Percentiles rank a stretch among this genome's conserved stretches.
Conservation (phyloP, 1,140 invertebrate genomes). For the Megalopta genalis region DNA sequence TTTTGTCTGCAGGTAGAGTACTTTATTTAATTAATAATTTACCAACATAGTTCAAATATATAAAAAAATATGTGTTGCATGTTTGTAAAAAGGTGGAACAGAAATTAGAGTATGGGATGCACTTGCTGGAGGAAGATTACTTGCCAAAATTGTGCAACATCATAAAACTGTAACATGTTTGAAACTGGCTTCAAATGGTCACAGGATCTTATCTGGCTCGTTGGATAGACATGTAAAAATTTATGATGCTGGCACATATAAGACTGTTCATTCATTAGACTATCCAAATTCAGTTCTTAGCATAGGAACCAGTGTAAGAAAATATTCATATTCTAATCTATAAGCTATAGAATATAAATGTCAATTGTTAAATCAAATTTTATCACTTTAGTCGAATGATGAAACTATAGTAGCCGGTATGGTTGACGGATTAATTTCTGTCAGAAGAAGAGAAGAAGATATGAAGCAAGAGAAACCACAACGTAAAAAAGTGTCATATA, state of each 20-base stretch:
- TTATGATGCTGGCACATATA: conserved; percentile 93
- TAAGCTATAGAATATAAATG: not conserved
- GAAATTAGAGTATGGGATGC: conserved; percentile 97
- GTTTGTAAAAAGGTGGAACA: conserved; percentile 85
- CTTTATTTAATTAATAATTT: conserved; percentile 5
- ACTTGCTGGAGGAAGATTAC: conserved; percentile 89
- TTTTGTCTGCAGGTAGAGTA: conserved; percentile 89
- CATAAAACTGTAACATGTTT: conserved; percentile 96
- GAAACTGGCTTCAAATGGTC: conserved; percentile 88
- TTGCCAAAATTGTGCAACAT: conserved; percentile 90
- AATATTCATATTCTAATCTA: conserved; percentile 26
- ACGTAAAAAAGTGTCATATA: conserved; percentile 80
- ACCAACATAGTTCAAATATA: conserved; percentile 4
- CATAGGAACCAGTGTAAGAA: conserved; percentile 87
- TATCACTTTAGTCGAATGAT: conserved; percentile 85
- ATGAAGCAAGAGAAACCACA: conserved; percentile 73
- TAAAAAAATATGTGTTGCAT: not conserved
- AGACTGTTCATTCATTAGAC: conserved; percentile 92
- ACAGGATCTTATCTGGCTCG: conserved; percentile 92
- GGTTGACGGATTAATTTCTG: conserved; percentile 94
- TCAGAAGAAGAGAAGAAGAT: conserved; percentile 87
- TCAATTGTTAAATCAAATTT: not conserved
- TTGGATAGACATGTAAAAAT: conserved; percentile 97
- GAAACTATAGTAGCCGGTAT: conserved; percentile 93
- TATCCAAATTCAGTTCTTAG: conserved; percentile 95